These are phyloP conservation scores for Campoplex nolae DNA, from an alignment of 2,888 invertebrate genomes.

Conservation along the genomic window DNA sequence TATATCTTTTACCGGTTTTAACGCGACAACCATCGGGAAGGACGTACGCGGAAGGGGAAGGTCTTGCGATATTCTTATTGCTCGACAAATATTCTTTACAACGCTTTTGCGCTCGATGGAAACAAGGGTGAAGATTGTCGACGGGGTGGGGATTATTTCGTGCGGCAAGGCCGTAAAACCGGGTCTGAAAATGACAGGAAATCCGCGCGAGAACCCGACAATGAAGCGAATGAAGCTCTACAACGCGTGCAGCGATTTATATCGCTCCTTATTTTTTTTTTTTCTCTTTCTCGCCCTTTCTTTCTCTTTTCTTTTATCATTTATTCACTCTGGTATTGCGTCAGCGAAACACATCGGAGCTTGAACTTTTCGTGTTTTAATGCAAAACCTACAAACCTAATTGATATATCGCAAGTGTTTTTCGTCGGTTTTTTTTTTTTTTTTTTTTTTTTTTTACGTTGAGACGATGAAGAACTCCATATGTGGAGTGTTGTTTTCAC, in stretches of 20 bases:
- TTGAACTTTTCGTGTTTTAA: not conserved
- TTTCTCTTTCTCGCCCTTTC: not conserved
- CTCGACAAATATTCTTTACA: constrained; percentile 45
- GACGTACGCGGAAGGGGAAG: not conserved
- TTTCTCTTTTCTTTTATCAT: constrained; percentile 29
- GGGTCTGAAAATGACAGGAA: constrained; percentile 66
- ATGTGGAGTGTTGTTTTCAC: not conserved
- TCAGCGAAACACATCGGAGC: constrained; percentile 29
- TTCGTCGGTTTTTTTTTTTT: not conserved
- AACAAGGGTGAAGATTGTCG: constrained; percentile 43
- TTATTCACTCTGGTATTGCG: constrained; percentile 54
- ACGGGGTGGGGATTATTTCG: constrained; percentile 40
- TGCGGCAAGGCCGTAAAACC: constrained; percentile 65
- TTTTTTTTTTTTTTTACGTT: not conserved
- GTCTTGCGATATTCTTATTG: constrained; percentile 46
- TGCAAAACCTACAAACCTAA: not conserved
- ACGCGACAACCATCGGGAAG: not conserved
- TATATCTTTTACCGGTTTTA: not conserved
- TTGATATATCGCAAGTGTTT: not conserved
- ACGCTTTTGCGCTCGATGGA: constrained; percentile 35
- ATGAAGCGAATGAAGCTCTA: constrained; percentile 67
- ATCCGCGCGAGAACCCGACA: constrained; percentile 66
- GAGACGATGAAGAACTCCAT: not conserved
- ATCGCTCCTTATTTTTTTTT: constrained; percentile 22
- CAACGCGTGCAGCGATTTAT: constrained; percentile 62